A percentile compares a stretch with the other conserved stretches of the same genome.
phyloP scores from a whole-genome alignment of 2,113 vertebrate genomes.

The Silurus meridionalis region DNA sequence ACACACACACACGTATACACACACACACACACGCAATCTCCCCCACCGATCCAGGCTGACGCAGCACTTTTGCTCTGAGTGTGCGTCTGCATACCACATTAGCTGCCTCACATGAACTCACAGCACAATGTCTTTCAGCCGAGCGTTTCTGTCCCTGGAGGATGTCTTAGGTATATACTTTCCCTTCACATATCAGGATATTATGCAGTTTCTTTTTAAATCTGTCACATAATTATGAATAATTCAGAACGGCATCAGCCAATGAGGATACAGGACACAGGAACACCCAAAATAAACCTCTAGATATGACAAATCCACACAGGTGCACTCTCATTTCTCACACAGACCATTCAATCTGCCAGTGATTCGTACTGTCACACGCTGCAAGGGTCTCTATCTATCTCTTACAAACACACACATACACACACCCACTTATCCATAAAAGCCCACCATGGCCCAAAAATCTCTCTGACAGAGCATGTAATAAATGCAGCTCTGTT shows the following conservation, averaged over 20 bases:
- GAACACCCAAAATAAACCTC: background rate
- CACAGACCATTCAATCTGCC: background rate
- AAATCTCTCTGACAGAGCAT: slow-evolving; percentile 5
- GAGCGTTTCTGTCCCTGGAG: background rate
- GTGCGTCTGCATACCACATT: slow-evolving; percentile 26
- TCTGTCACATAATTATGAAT: slow-evolving; percentile 30
- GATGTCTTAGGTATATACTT: background rate
- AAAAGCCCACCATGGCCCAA: background rate
- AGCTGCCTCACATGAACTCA: slow-evolving; percentile 15
- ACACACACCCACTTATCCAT: slow-evolving; percentile 1
- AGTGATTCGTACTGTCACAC: background rate
- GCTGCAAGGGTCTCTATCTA: background rate
- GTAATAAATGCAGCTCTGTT: background rate
- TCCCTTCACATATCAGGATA: background rate
- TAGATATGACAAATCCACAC: slow-evolving; percentile 10
- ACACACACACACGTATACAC: background rate
- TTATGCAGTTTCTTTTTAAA: background rate
- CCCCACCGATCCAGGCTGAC: slow-evolving; percentile 37
- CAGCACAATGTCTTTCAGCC: background rate
- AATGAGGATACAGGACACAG: background rate
- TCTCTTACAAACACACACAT: background rate
- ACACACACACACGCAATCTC: background rate
- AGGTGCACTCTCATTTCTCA: background rate
- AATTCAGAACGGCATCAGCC: slow-evolving; percentile 23
- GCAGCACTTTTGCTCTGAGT: slow-evolving; percentile 41